Evolutionary conservation across 2,888 invertebrate genomes (phyloP), one percentile per base, ranked within the genome.

Genomic region (Conops quadrifasciatus): DNA sequence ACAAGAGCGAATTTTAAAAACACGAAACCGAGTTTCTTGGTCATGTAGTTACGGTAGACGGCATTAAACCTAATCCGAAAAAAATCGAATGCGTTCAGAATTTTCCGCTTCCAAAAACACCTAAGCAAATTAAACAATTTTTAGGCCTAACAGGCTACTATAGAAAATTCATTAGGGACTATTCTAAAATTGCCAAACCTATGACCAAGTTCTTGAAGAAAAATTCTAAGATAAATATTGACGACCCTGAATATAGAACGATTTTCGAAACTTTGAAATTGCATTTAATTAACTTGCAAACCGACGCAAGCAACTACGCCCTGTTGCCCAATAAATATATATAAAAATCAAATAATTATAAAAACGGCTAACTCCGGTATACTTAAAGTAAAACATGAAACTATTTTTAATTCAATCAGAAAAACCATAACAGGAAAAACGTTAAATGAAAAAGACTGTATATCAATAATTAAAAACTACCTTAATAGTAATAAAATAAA

Each of bases 351-450:
- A 49, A 2, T 11, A 16, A 49, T 15, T 16, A 49, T 16, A n/a
- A 49, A 49, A 49, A 11, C 16, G 5, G 49, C 5, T 15, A 15
- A n/a, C 49, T 45, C 45, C 15, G 45, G 45, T 45, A 13, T 15
- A 45, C 45, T 45, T 45, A 45, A 45, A 45, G 15, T 45, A 45
- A 45, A 45, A 45, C n/a, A 45, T 15, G 45, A 45, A 45, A 45
- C 36, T 62, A 13, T 21, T 19, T 16, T 62, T 19, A 36, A 19
- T 36, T 15, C 36, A 36, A 62, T 19, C 9, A 36, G n/a, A n/a
- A 62, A 43, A 62, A 28, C 7, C 7, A 36, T 19, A 36, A 30
- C 36, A 62, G 36, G 15, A 28, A 71, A 64, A 11, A 26, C 13
- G 45, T 45, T 45, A 13, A 15, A 45, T 45, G n/a, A n/a, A n/a